phyloP scores from a whole-genome alignment of 2,888 invertebrate species.

The Microplitis deprimator region DNA sequence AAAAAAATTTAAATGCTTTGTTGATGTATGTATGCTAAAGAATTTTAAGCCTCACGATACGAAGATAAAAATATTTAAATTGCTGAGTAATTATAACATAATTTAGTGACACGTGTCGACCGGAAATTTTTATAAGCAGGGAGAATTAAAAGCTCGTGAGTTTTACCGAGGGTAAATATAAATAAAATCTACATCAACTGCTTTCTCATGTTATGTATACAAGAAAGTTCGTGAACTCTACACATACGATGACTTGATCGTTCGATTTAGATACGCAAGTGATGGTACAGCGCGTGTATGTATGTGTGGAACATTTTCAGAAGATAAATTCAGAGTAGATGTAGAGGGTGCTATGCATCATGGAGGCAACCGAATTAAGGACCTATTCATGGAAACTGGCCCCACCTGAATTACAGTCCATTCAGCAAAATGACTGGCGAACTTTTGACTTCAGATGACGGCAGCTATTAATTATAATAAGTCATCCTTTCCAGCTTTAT shows the following conservation, averaged over 20 bases:
- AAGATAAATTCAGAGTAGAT: constrained; percentile 24
- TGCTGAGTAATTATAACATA: constrained; percentile 41
- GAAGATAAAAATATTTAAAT: constrained; percentile 36
- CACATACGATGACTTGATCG: neutral
- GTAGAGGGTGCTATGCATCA: constrained; percentile 40
- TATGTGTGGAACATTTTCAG: constrained; percentile 11
- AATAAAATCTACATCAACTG: neutral
- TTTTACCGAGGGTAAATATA: constrained; percentile 17
- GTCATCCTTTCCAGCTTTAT: constrained; percentile 31
- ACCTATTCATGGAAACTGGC: constrained; percentile 63
- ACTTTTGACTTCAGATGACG: constrained; percentile 46
- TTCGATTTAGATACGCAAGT: neutral
- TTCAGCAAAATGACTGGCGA: constrained; percentile 60
- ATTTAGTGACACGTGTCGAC: constrained; percentile 41
- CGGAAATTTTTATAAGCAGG: constrained; percentile 41
- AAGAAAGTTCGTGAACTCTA: neutral
- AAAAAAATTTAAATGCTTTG: constrained; percentile 14
- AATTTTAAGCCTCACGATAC: constrained; percentile 5
- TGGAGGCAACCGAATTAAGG: constrained; percentile 57
- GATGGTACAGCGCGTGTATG: neutral
- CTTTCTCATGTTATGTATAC: neutral
- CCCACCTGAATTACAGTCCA: constrained; percentile 66
- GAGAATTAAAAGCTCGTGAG: constrained; percentile 21
- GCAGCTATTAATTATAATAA: constrained; percentile 64
- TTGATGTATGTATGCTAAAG: neutral